A percentile compares a stretch with the other conserved stretches of the same genome.
These are phyloP conservation scores for Eumaeus atala DNA, from an alignment of 1,140 invertebrate species.

Conservation along the genomic window DNA sequence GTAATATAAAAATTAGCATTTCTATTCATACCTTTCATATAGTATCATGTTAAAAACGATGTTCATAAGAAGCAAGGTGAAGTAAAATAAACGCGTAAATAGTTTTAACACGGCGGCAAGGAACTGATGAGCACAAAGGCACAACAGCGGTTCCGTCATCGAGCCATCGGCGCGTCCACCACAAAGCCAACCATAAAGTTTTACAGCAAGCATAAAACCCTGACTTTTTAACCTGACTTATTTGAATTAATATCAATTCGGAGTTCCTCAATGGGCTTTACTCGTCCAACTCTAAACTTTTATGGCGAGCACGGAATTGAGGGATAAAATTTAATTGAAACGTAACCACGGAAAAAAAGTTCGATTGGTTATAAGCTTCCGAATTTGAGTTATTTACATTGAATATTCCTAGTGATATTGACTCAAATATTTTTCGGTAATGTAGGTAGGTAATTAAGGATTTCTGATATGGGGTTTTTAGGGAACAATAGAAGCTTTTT, in stretches of 20 bases:
- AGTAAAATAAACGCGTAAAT: too few relatives aligned
- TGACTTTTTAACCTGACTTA: conserved; percentile 73
- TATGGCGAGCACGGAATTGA: conserved; percentile 66
- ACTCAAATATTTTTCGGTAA: background rate
- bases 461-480: background rate
- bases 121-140: conserved; percentile 34
- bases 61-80: too few relatives aligned
- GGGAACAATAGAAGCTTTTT: background rate
- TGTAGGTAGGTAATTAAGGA: background rate
- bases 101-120: conserved; percentile 2
- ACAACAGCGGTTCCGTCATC: conserved; percentile 52
- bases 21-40: too few relatives aligned
- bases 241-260: conserved; percentile 75
- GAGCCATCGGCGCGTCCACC: conserved; percentile 64
- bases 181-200: conserved; percentile 72
- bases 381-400: conserved; percentile 72
- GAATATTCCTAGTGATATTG: conserved; percentile 32
- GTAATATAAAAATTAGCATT: too few relatives aligned
- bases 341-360: conserved; percentile 57
- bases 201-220: conserved; percentile 72
- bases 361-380: conserved; percentile 71
- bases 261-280: conserved; percentile 72
- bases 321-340: conserved; percentile 74
- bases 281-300: conserved; percentile 73
- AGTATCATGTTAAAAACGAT: too few relatives aligned